Evolutionary conservation across 2,888 invertebrate genomes (phyloP).

Genomic region (Protodeltote pygarga): DNA sequence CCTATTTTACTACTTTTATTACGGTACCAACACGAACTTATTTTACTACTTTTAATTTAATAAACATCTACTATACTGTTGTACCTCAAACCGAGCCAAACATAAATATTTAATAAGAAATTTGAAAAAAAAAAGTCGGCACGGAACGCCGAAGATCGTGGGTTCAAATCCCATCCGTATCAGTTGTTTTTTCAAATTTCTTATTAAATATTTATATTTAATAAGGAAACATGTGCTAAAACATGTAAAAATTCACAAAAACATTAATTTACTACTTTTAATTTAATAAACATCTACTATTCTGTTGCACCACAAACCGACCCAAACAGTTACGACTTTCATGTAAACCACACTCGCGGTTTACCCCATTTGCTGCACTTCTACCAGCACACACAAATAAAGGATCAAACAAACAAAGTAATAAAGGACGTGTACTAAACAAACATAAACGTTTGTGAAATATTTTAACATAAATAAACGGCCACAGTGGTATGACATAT

Average conservation of each 20-base stretch:
- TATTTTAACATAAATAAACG: constrained; percentile 28
- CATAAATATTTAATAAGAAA: no score
- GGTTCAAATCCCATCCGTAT: no score
- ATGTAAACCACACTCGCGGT: constrained; percentile 7
- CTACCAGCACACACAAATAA: constrained; percentile 25
- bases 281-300: not conserved
- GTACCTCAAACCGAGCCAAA: constrained; percentile 16
- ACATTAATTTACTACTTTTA: no score
- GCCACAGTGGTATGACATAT: not conserved
- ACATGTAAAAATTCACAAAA: no score
- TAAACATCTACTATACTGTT: not conserved
- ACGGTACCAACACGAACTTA: no score
- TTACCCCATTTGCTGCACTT: constrained; percentile 10
- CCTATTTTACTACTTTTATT: no score
- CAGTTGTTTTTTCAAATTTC: no score
- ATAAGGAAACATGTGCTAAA: no score
- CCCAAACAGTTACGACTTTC: constrained; percentile 11
- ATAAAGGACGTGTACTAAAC: constrained; percentile 29
- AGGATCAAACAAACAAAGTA: constrained; percentile 34
- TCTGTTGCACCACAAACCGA: constrained; percentile 8
- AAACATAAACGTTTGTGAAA: constrained; percentile 20
- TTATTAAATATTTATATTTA: no score
- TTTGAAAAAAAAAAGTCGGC: no score
- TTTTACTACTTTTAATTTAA: no score
- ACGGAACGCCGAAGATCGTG: no score